Percentiles rank a stretch among this genome's conserved stretches.
These are phyloP conservation scores for Murina feae DNA, from an alignment of 2,113 vertebrate species.

Conservation along the genomic window DNA sequence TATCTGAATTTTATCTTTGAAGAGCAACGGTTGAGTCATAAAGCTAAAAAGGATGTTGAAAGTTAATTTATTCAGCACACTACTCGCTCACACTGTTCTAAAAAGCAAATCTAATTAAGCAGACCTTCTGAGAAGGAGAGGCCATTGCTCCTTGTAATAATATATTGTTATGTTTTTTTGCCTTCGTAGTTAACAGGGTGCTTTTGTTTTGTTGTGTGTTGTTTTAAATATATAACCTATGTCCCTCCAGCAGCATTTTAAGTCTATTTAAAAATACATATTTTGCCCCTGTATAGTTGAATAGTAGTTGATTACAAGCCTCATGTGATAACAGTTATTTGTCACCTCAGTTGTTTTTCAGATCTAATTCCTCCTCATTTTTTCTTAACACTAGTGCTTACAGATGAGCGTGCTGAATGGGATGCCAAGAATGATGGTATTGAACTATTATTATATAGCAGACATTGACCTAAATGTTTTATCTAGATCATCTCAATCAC, in stretches of 20 bases:
- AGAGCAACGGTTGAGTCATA: background rate
- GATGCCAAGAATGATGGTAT: background rate
- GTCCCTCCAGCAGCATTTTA: background rate
- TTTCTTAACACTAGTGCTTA: background rate
- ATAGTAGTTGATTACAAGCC: background rate
- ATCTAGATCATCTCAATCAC: background rate
- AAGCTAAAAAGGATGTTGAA: background rate
- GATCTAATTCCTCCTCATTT: background rate
- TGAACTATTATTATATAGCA: background rate
- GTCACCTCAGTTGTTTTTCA: background rate
- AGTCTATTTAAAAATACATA: background rate
- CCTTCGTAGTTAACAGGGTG: background rate
- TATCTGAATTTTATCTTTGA: constrained; percentile 6
- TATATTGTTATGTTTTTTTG: background rate
- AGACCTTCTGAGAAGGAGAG: background rate
- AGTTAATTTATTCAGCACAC: background rate
- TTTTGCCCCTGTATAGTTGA: background rate
- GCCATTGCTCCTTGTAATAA: background rate
- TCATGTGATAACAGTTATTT: background rate
- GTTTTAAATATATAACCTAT: background rate
- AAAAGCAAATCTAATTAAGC: background rate
- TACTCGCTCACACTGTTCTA: background rate
- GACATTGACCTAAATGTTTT: background rate
- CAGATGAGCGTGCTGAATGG: background rate
- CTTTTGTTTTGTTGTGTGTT: too few species aligned